Conservation (phyloP, 2,113 vertebrate species). For the Ursus arctos region DNA sequence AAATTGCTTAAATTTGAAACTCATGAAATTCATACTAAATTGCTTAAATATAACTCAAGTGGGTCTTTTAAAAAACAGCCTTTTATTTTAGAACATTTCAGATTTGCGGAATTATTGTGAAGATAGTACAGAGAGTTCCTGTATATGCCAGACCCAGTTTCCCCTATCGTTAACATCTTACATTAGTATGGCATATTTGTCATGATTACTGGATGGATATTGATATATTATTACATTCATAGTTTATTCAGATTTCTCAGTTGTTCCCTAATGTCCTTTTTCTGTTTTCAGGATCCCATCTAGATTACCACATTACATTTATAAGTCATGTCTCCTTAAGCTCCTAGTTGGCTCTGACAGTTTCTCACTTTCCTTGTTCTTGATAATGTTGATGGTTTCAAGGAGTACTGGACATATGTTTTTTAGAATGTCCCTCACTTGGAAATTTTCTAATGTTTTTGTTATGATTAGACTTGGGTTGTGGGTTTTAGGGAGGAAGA, state of each 20-base stretch:
- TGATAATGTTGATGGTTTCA: not conserved
- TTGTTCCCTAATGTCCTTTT: not conserved
- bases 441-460: not conserved
- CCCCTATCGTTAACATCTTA: not conserved
- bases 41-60: not conserved
- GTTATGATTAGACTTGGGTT: not conserved
- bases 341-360: not conserved
- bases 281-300: not conserved
- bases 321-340: not conserved
- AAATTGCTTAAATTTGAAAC: conserved; percentile 18
- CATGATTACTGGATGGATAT: not conserved
- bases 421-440: not conserved
- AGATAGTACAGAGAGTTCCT: not conserved
- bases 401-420: not conserved
- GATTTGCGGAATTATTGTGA: not conserved
- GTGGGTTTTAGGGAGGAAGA: not conserved
- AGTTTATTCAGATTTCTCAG: not conserved
- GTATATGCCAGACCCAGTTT: not conserved
- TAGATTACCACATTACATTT: not conserved
- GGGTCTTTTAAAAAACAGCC: not conserved
- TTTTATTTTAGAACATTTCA: conserved; percentile 43
- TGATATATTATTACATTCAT: not conserved
- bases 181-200: not conserved
- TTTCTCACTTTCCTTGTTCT: not conserved
- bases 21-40: not conserved